Base-by-base conservation (phyloP, 2,113 vertebrate species). In the Gambusia affinis region DNA sequence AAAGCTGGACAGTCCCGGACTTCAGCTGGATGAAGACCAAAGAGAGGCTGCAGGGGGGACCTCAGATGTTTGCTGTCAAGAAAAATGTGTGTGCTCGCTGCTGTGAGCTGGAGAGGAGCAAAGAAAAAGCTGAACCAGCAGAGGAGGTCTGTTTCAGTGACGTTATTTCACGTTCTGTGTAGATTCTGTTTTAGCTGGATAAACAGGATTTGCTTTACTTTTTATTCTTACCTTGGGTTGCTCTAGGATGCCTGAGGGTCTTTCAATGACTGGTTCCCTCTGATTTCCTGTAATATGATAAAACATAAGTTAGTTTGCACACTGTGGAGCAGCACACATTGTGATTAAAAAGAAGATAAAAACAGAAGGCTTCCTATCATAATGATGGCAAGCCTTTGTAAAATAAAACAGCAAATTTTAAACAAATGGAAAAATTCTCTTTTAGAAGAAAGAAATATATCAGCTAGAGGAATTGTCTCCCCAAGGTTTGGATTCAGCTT, bases 21-120 rank as follows among this genome's bases (percentile, higher is more conserved):
- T 86, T 94, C 80, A 85, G 77, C 81, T 93, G 94, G 93, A 82
- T 83, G 64, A 90, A 78, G 60, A 92, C 86, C 76, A 95, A 92
- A 76, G 92, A 93, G 79, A 61, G 54, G 68, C 85, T 88, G 71
- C 89, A 64, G 33, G 69, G 70, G 31, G 68, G 64, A 37, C 28
- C 87, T 90, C 81, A 91, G 85, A 87, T 78, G 73, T 90, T 88
- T 72, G 90, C 90, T n/a, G 67, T 65, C 79, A 88, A 85, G 73
- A 91, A 91, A 39, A 82, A 62, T 28, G 70, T 51, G 27, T 91
- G 82, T 42, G 88, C 91, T 87, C 90, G 74, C 76, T 92, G 87
- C 82, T 63, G 85, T 70, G 92, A 85, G 64, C 80, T 91, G 0
- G 94, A 94, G 70, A 91, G 92, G 86, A 93, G 95, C 60, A 88